Percentiles rank a stretch among this genome's conserved stretches.
phyloP scores from a whole-genome alignment of 2,797 vertebrate species.

The Ispidina picta region DNA sequence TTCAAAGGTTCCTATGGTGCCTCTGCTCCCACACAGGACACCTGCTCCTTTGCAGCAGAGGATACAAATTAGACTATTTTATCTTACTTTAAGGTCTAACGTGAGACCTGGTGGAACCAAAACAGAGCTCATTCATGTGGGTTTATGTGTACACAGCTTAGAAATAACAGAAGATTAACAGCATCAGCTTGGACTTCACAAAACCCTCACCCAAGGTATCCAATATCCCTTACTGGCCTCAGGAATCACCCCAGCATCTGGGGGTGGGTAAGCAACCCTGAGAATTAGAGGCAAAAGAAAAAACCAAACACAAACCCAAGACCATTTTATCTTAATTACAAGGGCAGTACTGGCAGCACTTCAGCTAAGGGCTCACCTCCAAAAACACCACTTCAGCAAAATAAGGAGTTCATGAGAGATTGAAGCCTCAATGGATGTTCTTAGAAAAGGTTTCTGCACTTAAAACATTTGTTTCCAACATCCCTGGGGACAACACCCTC shows the following conservation, averaged over 20 bases:
- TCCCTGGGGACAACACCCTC: not conserved
- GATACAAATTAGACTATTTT: not conserved
- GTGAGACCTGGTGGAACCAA: not conserved
- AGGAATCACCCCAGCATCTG: not conserved
- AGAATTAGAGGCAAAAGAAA: not conserved
- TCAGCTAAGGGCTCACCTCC: not conserved
- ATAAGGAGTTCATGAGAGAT: not conserved
- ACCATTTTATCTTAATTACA: not conserved
- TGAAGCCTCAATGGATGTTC: not conserved
- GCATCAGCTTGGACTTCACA: not conserved
- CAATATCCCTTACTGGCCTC: not conserved
- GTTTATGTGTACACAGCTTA: not conserved
- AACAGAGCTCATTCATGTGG: not conserved
- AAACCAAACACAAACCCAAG: accelerated
- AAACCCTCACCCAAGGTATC: not conserved
- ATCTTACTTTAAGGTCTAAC: not conserved
- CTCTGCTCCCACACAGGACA: not conserved
- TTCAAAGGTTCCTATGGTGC: not conserved
- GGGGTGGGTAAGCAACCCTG: not conserved
- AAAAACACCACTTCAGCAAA: not conserved
- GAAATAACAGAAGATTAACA: not conserved
- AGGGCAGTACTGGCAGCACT: not conserved
- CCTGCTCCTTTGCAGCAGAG: not conserved
- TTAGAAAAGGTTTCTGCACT: not conserved
- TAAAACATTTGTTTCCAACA: not conserved